phyloP scores from a whole-genome alignment of 2,888 invertebrate genomes.

The Sphaeridia pumilis region DNA sequence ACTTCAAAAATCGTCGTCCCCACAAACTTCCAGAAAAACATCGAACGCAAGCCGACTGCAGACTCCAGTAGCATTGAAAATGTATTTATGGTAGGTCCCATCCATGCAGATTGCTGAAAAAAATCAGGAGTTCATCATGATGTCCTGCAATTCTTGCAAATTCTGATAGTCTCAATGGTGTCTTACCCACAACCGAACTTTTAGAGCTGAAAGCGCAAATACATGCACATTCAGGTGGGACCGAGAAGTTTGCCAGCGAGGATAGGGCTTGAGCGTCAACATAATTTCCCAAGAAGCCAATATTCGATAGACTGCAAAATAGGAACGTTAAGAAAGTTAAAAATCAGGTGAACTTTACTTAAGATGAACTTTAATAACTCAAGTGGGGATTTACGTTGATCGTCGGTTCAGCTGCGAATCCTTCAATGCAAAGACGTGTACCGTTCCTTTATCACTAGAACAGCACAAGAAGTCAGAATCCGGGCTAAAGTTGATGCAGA shows the following conservation, averaged over 20 bases:
- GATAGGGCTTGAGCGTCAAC: slow-evolving; percentile 53
- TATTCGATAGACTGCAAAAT: slow-evolving; percentile 51
- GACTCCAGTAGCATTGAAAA: slow-evolving; percentile 67
- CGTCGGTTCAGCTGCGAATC: slow-evolving; percentile 55
- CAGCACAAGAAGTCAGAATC: slow-evolving; percentile 66
- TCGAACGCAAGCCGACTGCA: slow-evolving; percentile 74
- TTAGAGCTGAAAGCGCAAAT: slow-evolving; percentile 59
- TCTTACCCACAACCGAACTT: slow-evolving; percentile 54
- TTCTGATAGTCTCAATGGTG: no score
- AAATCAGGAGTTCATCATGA: no score
- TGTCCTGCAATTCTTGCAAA: background rate
- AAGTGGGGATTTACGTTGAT: slow-evolving; percentile 48
- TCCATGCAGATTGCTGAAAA: slow-evolving; percentile 67
- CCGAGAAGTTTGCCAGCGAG: slow-evolving; percentile 56
- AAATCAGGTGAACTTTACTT: background rate
- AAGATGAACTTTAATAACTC: no score
- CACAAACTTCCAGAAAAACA: slow-evolving; percentile 70
- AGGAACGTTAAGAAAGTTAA: slow-evolving; percentile 13
- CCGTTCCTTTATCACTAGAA: slow-evolving; percentile 78
- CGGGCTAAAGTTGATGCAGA: slow-evolving; percentile 65
- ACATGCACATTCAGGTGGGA: slow-evolving; percentile 62
- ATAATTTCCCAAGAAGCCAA: slow-evolving; percentile 54
- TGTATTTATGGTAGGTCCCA: slow-evolving; percentile 81
- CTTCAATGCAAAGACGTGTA: slow-evolving; percentile 71
- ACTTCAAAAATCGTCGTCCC: slow-evolving; percentile 57